Evolutionary conservation across 2,888 invertebrate genomes (phyloP).

Genomic region (Clostera curtula): DNA sequence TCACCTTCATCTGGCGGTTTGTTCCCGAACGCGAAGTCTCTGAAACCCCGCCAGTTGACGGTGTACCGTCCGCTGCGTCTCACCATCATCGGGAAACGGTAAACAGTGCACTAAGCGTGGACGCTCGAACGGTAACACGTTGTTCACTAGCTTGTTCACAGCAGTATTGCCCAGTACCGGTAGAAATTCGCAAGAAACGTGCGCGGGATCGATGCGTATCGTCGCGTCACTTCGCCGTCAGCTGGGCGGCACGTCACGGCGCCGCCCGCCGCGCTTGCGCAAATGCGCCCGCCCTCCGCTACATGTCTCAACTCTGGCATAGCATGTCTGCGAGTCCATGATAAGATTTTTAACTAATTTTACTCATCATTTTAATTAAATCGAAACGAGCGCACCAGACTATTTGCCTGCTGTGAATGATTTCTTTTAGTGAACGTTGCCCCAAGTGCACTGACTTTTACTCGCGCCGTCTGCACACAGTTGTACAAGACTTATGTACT

Average conservation of each 20-base stretch:
- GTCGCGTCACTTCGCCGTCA: too few relatives aligned
- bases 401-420: conserved; percentile 8
- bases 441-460: conserved; percentile 21
- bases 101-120: conserved; percentile 22
- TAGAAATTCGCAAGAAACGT: conserved; percentile 33
- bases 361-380: background rate
- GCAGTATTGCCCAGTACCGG: conserved; percentile 33
- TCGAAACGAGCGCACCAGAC: conserved; percentile 9
- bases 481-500: conserved; percentile 16
- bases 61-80: conserved; percentile 70
- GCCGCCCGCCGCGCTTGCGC: conserved; percentile 59
- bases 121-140: conserved; percentile 24
- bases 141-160: conserved; percentile 30
- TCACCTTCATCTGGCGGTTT: conserved; percentile 69
- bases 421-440: conserved; percentile 12
- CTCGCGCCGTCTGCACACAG: conserved; percentile 20
- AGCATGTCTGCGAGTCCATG: conserved; percentile 15
- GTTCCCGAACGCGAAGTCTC: conserved; percentile 60
- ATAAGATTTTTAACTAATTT: conserved; percentile 7
- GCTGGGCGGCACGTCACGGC: conserved; percentile 49
- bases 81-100: conserved; percentile 56
- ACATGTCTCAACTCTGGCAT: conserved; percentile 20
- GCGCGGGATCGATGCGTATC: conserved; percentile 47
- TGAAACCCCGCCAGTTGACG: conserved; percentile 69
- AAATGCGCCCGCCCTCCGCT: conserved; percentile 35